Percentiles rank a stretch among this genome's conserved stretches.
Evolutionary conservation across 2,797 vertebrate species (phyloP).

Genomic region (Pelochelys cantorii): DNA sequence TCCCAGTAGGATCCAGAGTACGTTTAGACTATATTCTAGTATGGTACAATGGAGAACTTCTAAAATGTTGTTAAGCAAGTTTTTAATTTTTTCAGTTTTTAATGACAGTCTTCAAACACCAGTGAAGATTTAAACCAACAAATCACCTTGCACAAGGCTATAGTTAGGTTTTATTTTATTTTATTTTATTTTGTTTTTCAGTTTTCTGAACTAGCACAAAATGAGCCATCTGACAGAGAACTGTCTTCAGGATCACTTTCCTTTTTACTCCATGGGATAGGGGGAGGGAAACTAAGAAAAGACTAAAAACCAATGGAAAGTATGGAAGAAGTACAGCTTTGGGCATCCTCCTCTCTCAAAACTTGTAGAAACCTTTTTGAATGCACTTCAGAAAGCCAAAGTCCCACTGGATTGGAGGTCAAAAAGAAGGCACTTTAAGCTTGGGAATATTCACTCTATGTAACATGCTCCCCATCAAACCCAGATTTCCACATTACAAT

Average conservation of each 20-base stretch:
- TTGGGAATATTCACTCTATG: not conserved
- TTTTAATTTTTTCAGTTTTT: conserved; percentile 33
- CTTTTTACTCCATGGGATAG: not conserved
- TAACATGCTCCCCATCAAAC: not conserved
- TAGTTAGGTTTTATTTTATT: not conserved
- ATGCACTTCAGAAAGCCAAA: too few species aligned
- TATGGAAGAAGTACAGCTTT: not conserved
- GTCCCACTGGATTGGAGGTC: too few species aligned
- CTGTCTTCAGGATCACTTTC: conserved; percentile 20
- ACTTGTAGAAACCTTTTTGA: not conserved
- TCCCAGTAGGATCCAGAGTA: conserved; percentile 17
- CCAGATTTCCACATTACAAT: not conserved
- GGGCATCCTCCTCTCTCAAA: not conserved
- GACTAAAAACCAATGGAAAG: not conserved
- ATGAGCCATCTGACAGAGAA: conserved; percentile 52
- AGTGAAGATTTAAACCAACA: conserved; percentile 3
- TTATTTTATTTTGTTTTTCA: conserved; percentile 3
- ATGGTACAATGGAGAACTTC: not conserved
- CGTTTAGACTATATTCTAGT: conserved; percentile 1
- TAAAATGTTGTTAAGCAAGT: not conserved
- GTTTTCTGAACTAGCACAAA: conserved; percentile 50
- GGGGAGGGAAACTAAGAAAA: not conserved
- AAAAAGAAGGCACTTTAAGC: not conserved
- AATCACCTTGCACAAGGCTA: not conserved
- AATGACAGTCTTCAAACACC: conserved; percentile 27